Evolutionary conservation across 2,888 invertebrate species (phyloP).

Genomic region (Hypsopygia costalis): DNA sequence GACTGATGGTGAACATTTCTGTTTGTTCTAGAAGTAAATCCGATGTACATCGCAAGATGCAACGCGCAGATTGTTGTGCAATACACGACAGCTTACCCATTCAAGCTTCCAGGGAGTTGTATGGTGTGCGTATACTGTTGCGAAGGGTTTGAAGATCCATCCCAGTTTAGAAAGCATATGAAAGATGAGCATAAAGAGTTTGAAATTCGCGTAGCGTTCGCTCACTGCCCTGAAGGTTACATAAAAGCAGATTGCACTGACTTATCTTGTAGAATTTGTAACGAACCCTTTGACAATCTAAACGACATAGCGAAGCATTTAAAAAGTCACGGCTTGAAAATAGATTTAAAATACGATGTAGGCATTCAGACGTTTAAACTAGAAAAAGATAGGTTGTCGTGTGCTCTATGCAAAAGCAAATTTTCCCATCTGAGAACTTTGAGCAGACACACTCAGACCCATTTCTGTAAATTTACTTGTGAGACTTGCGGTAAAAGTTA

Average conservation of each 20-base stretch:
- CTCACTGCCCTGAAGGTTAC: constrained; percentile 28
- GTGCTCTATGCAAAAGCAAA: constrained; percentile 34
- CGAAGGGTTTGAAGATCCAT: constrained; percentile 32
- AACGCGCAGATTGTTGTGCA: constrained; percentile 40
- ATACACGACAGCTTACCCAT: constrained; percentile 46
- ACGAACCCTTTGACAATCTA: constrained; percentile 21
- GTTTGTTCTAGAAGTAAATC: constrained; percentile 47
- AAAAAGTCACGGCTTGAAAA: constrained; percentile 27
- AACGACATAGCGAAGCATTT: constrained; percentile 36
- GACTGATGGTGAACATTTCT: constrained; percentile 27
- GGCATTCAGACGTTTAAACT: constrained; percentile 42
- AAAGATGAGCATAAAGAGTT: constrained; percentile 30
- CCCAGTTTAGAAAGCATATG: constrained; percentile 35
- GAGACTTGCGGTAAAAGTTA: constrained; percentile 45
- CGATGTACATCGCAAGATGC: constrained; percentile 32
- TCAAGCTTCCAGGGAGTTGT: constrained; percentile 39
- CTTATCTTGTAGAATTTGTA: constrained; percentile 38
- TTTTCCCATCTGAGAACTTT: constrained; percentile 34
- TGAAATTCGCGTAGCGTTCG: constrained; percentile 27
- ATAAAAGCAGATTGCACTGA: constrained; percentile 41
- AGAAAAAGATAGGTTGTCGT: constrained; percentile 27
- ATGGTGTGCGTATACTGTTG: constrained; percentile 45
- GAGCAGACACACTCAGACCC: constrained; percentile 41
- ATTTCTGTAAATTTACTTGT: constrained; percentile 40
- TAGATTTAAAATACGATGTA: constrained; percentile 30